Evolutionary conservation across 2,113 vertebrate genomes (phyloP), one percentile per base, ranked within the genome.

Genomic region (Capricornis sumatraensis): DNA sequence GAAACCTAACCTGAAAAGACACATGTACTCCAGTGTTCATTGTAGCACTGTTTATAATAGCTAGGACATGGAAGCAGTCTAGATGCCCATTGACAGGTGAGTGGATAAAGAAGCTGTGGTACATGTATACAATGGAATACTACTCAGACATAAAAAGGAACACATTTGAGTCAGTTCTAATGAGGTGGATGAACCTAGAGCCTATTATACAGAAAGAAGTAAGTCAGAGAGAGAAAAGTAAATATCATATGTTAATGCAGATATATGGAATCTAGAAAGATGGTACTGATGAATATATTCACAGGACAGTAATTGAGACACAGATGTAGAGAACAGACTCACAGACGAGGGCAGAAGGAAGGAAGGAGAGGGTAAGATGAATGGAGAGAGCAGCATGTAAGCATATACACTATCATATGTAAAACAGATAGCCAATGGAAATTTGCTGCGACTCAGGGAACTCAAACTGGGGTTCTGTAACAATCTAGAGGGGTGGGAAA

Each of bases 281-380:
- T 74, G 71, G 36, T 43, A 43, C 71, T 25, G 9, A 71, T 71
- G n/a, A 71, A 36, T 12, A 71, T 43, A 43, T 7, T 43, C 36
- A 71, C n/a, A 40, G 36, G 71, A 11, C 36, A 43, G 3, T 25
- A 74, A 74, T 2, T 13, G 36, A 74, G 71, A 74, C n/a, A 40
- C 36, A 74, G 67, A 25, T 2, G 6, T 12, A 43, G 71, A 43
- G 36, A 40, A 74, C 36, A 43, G 71, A 74, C 36, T 40, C 11
- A 3, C 0, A 23, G 71, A 25, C 0, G 2, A 25, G 36, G 71
- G 21, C 71, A 13, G 71, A 36, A 36, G 36, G n/a, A 25, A 74
- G 67, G 67, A 43, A 74, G 36, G 71, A 74, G 36, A 40, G 6
- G 71, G 71, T 43, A 13, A 74, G 71, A 40, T 43, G 36, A 40